Percentiles rank a stretch among this genome's conserved stretches.
Evolutionary conservation across 2,888 invertebrate species (phyloP).

Genomic region (Hypsopygia costalis): DNA sequence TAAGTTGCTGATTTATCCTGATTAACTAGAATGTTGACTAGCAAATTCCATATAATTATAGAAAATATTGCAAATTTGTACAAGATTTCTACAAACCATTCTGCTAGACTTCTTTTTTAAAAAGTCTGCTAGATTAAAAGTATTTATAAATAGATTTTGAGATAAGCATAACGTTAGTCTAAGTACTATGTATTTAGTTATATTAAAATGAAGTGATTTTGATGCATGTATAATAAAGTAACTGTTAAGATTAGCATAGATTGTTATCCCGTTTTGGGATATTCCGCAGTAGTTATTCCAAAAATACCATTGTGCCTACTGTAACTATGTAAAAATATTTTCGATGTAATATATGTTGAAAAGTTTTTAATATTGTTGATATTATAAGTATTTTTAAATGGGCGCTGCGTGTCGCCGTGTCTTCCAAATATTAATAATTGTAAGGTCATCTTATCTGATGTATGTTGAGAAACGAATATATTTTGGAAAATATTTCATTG

Average conservation of each 20-base stretch:
- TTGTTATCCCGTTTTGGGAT: neutral
- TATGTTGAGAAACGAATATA: conserved; percentile 28
- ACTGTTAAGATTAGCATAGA: neutral
- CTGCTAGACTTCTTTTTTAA: too few species aligned
- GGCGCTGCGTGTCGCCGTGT: conserved; percentile 13
- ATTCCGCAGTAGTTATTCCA: neutral
- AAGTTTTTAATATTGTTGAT: conserved; percentile 5
- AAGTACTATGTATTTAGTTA: too few species aligned
- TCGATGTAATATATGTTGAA: neutral
- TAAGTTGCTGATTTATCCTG: too few species aligned
- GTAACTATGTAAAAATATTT: neutral
- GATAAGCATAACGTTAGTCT: too few species aligned
- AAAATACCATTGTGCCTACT: neutral
- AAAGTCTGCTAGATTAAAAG: too few species aligned
- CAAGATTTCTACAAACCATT: too few species aligned
- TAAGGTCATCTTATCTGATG: conserved; percentile 18
- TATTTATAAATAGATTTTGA: too few species aligned
- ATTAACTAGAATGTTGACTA: too few species aligned
- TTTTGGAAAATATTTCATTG: conserved; percentile 26
- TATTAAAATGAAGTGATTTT: neutral
- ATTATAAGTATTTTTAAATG: conserved; percentile 5
- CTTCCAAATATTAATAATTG: conserved; percentile 29
- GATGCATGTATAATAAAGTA: neutral
- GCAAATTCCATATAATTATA: too few species aligned
- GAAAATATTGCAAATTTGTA: too few species aligned